Evolutionary conservation across 2,797 vertebrate species (phyloP).

Genomic region (Lepus oiostolus): DNA sequence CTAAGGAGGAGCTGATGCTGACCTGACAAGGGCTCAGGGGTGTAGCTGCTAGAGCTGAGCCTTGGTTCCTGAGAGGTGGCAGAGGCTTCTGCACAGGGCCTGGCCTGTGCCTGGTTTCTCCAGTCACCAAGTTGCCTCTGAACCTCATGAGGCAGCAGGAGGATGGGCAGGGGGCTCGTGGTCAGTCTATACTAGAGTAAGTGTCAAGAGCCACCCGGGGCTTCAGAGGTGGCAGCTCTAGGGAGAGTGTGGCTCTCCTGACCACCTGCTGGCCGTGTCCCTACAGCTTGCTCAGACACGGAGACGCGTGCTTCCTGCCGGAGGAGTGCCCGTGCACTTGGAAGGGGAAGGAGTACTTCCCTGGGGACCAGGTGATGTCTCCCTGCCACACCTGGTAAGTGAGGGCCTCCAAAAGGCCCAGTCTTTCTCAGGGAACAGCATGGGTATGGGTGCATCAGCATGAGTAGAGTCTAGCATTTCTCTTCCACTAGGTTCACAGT

Average conservation of each 20-base stretch:
- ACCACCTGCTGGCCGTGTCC: slow-evolving; percentile 49
- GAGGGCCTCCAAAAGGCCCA: not conserved
- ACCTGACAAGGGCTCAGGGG: no score
- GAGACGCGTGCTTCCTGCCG: slow-evolving; percentile 94
- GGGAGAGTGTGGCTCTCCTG: not conserved
- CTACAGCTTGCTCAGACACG: slow-evolving; percentile 94
- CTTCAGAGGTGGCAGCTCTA: not conserved
- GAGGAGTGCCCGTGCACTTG: slow-evolving; percentile 95
- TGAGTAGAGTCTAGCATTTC: not conserved
- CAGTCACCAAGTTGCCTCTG: not conserved
- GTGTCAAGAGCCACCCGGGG: not conserved
- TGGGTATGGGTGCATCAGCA: not conserved
- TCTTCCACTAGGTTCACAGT: not conserved
- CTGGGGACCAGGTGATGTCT: slow-evolving; percentile 95
- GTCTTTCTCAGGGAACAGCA: not conserved
- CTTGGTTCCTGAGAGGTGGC: not conserved
- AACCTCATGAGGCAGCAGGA: not conserved
- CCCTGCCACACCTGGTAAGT: slow-evolving; percentile 96
- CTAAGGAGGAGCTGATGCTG: not conserved
- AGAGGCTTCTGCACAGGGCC: not conserved
- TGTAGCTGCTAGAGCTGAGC: not conserved
- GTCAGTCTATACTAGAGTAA: not conserved
- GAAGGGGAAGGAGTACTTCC: slow-evolving; percentile 98
- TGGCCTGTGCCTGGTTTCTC: not conserved
- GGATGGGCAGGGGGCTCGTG: not conserved